Evolutionary conservation across 1,140 invertebrate species (phyloP), one percentile per base, ranked within the genome.

Genomic region (Venturia canescens): DNA sequence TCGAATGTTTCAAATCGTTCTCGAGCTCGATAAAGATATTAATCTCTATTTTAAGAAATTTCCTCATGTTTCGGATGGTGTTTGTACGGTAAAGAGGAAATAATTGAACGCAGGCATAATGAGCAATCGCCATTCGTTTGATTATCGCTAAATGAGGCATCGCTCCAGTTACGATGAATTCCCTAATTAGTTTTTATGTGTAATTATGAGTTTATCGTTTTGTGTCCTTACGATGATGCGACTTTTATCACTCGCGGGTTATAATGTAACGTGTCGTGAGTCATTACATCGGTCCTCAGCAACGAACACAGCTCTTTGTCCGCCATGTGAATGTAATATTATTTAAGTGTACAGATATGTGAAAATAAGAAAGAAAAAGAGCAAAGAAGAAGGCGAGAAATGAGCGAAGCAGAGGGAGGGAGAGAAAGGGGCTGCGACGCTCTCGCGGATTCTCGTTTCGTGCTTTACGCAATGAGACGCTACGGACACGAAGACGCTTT

Each of bases 121-220:
- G 38, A n/a, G 50, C 50, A n/a, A 53, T 53, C 50, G n/a, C n/a
- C n/a, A 53, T 53, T 53, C n/a, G n/a, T 53, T 53, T 53, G 50
- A 53, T 53, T n/a, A 53, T n/a, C 50, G 50, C n/a, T n/a, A 53
- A 53, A 53, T 53, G 50, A 53, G n/a, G 50, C 50, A 53, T 53
- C 50, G 50, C 50, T 53, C 50, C 50, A 53, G 50, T 53, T 53
- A 53, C 50, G 50, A 53, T 7, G 50, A 11, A 53, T 53, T 53
- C 18, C 7, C 18, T 53, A 53, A 53, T 53, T 53, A 53, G 50
- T 53, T 53, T 53, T 53, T 53, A n/a, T 53, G 6, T 53, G n/a
- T 53, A 7, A n/a, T 0, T 53, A 44, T 44, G 13, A 6, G 11
- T 53, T 21, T 53, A 18, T 21, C 50, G 50, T 2, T 53, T n/a